Conservation (phyloP, 2,797 vertebrate genomes). For the Coluber constrictor region DNA sequence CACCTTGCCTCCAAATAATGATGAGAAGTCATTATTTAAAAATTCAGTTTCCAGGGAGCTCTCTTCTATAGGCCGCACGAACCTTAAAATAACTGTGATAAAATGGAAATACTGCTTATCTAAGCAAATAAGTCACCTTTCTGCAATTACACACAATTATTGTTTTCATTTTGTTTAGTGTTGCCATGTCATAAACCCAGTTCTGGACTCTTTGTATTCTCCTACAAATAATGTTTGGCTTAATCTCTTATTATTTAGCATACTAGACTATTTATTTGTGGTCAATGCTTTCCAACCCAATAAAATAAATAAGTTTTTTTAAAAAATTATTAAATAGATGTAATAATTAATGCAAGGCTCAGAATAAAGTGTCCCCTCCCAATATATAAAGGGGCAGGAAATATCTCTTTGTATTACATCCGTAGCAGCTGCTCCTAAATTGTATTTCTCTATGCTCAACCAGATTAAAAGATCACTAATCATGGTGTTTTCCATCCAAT, state of each 20-base stretch:
- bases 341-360: background rate
- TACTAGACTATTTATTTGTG: background rate
- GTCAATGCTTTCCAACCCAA: accelerated
- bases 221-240: background rate
- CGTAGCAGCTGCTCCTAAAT: conserved; percentile 36
- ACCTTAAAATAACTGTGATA: background rate
- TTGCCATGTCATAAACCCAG: background rate
- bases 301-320: background rate
- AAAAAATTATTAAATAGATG: background rate
- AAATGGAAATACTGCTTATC: background rate
- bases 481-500: conserved; percentile 54
- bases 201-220: background rate
- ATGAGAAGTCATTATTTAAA: background rate
- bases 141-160: background rate
- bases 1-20: background rate
- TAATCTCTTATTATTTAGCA: background rate
- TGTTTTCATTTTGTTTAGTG: background rate
- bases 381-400: background rate
- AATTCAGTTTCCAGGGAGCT: background rate
- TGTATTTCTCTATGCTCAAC: conserved; percentile 29
- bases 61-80: background rate
- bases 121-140: background rate
- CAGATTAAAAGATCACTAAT: conserved; percentile 50
- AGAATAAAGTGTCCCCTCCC: background rate
- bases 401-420: background rate